Percentiles rank a stretch among this genome's conserved stretches.
These are phyloP conservation scores for Leucopsar rothschildi DNA, from an alignment of 2,113 vertebrate genomes.

Conservation along the genomic window DNA sequence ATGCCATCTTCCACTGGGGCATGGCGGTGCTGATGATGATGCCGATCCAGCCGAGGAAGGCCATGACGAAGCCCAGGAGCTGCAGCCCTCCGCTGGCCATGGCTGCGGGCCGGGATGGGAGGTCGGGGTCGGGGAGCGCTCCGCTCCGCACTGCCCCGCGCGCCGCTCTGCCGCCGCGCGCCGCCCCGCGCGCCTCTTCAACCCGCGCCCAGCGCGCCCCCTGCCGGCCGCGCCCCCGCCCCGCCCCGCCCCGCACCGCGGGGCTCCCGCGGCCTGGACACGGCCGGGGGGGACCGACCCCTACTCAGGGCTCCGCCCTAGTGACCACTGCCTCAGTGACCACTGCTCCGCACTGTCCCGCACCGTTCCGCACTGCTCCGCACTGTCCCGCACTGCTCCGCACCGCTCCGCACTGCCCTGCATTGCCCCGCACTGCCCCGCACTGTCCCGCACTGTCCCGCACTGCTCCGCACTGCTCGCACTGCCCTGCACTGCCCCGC, in stretches of 20 bases:
- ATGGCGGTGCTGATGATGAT: slow-evolving; percentile 79
- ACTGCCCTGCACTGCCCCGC: too few relatives aligned
- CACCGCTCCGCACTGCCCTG: too few relatives aligned
- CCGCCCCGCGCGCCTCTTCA: slow-evolving; percentile 45
- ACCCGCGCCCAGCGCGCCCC: slow-evolving; percentile 4
- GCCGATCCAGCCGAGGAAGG: slow-evolving; percentile 78
- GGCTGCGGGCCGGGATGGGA: neutral
- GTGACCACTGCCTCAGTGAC: neutral
- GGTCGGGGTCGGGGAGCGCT: rapidly evolving
- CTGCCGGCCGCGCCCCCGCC: neutral
- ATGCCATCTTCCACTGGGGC: slow-evolving; percentile 86
- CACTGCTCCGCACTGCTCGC: too few relatives aligned
- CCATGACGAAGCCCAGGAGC: slow-evolving; percentile 82
- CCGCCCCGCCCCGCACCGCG: neutral
- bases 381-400: too few relatives aligned
- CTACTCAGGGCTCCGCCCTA: too few relatives aligned
- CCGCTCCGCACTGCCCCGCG: neutral
- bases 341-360: too few relatives aligned
- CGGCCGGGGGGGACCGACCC: too few relatives aligned
- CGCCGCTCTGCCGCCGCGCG: neutral
- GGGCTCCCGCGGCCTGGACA: too few relatives aligned
- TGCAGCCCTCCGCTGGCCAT: slow-evolving; percentile 88
- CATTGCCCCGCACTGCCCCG: too few relatives aligned
- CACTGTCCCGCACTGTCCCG: too few relatives aligned
- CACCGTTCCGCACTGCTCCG: too few relatives aligned